A percentile compares a stretch with the other conserved stretches of the same genome.
phyloP scores from a whole-genome alignment of 1,140 invertebrate genomes.

The Bathynomus jamesi region DNA sequence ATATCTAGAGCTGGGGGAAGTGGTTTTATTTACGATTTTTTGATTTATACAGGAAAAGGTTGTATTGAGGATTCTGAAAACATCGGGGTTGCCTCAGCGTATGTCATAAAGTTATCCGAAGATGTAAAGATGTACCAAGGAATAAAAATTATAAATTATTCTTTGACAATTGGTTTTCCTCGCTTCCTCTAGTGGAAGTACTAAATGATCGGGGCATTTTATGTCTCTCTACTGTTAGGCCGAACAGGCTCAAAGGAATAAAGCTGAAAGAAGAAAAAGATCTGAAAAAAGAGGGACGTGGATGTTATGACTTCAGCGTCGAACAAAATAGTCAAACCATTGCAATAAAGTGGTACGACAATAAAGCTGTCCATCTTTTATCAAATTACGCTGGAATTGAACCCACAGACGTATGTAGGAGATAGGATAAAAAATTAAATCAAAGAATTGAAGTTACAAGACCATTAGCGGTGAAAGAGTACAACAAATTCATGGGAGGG shows the following conservation, averaged over 20 bases:
- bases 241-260: slow-evolving; percentile 41
- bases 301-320: slow-evolving; percentile 37
- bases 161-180: not conserved
- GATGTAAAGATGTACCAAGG: too few relatives aligned
- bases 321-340: slow-evolving; percentile 34
- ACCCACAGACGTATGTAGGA: slow-evolving; percentile 39
- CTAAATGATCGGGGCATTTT: not conserved
- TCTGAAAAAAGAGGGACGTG: slow-evolving; percentile 27
- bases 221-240: slow-evolving; percentile 38
- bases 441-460: slow-evolving; percentile 41
- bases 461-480: slow-evolving; percentile 43
- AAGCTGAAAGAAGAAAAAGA: slow-evolving; percentile 38
- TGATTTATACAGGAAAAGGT: not conserved
- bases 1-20: not conserved
- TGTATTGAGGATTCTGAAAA: not conserved
- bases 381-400: slow-evolving; percentile 42
- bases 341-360: slow-evolving; percentile 45
- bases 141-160: not conserved
- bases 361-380: slow-evolving; percentile 44
- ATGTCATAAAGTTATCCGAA: not conserved
- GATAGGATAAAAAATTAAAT: slow-evolving; percentile 40
- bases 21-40: not conserved
- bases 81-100: not conserved
- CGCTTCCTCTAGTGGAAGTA: too few relatives aligned
- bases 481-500: slow-evolving; percentile 43